Base-by-base conservation (phyloP, 2,888 invertebrate genomes). In the Liposcelis brunnea region DNA sequence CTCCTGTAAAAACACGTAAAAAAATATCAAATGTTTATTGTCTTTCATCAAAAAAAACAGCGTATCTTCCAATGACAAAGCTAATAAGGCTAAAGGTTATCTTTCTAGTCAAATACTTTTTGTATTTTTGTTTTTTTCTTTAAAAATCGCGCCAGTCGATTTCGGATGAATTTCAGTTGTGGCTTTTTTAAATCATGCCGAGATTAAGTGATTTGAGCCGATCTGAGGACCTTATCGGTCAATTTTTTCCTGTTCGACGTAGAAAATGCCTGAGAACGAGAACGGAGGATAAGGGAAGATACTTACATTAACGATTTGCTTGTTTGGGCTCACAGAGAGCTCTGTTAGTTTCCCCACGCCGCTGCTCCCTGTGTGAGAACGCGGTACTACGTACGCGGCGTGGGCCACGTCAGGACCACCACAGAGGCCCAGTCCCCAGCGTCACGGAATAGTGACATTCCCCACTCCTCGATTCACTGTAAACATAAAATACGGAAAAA, bases 331-430 rank as follows among this genome's bases (percentile, higher is more conserved):
- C 66, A 72, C 72, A 73, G 74, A 73, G 73, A 74, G 74, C 73
- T 71, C 71, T 70, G 69, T 70, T 62, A 65, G 66, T 68, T 71
- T 72, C 74, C 75, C 75, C 74, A 75, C 73, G 68, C 74, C 75
- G 72, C 69, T 73, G 74, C 74, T 74, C 74, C 74, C 74, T 73
- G 73, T 69, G 70, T 67, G 69, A 64, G 59, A 57, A 59, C 61
- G 61, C 54, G 57, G 57, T 56, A 51, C 51, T 48, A 50, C 51
- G 59, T 72, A 69, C 74, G 76, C 76, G 75, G 78, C 78, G 75
- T 79, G 85, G 84, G 91, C 90, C 78, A 79, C 93, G 93, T 94
- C 94, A 95, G 93, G 93, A 94, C 85, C 91, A 93, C 87, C 86
- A 93, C 93, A 85, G 93, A 91, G 93, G 93, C 91, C 91, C 91